Base-by-base conservation (phyloP, 2,797 vertebrate species). In the Acrocephalus scirpaceus region DNA sequence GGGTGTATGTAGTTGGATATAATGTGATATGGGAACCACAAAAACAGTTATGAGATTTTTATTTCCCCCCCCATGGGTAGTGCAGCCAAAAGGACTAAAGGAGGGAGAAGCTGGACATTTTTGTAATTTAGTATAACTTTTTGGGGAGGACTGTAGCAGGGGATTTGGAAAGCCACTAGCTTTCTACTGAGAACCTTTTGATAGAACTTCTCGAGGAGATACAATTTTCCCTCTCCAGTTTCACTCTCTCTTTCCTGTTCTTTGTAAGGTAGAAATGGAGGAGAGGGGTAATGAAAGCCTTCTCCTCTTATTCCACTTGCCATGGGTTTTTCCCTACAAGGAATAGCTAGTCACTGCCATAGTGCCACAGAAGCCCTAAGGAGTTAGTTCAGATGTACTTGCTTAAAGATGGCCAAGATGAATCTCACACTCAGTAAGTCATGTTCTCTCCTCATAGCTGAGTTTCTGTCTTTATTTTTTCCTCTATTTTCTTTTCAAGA, bases 361-460 rank as follows among this genome's bases (percentile, higher is more conserved):
- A 15, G 22, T 51, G 53, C 32, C 62, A 44, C 38, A 75, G 27
- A 32, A 58, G 7, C 17, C 36, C 27, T 51, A 10, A 67, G 27
- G 12, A 23, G 11, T 60, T 53, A 38, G 16, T 47, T 53, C 40
- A 76, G 64, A 25, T 16, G 23, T 17, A 20, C 5, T 2, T 25
- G 54, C 29, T 53, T 47, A 20, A 29, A 45, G 45, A n/a, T 20
- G 82, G 54, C 29, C 40, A 53, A n/a, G 47, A 25, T 27, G 16
- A n/a, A 45, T 53, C 23, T 69, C 23, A 53, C 0, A 0, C 15
- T 51, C 13, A n/a, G 38, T 7, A 60, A 67, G 19, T 45, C 38
- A 38, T 23, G 16, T 5, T 69, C n/a, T 67, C n/a, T 60, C 15
- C 53, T 27, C 54, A 53, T 36, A 67, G 15, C 18, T 32, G n/a